These are phyloP conservation scores for Nothoprocta pentlandii DNA, from an alignment of 2,113 vertebrate genomes.

Conservation along the genomic window DNA sequence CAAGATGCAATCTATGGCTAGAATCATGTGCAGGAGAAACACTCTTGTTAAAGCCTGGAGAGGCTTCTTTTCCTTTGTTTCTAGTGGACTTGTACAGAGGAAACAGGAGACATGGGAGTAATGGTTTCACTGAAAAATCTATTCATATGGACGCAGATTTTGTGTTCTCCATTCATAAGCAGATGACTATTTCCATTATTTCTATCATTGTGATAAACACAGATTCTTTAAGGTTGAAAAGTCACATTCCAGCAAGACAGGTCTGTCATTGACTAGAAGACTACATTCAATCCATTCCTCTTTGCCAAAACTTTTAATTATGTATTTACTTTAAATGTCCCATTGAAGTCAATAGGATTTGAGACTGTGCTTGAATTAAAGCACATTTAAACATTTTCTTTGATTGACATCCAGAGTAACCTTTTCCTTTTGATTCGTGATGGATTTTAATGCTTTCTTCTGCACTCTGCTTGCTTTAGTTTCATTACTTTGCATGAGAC, in stretches of 20 bases:
- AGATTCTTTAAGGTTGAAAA: background rate
- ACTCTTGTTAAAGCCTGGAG: background rate
- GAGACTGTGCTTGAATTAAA: background rate
- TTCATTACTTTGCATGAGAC: constrained; percentile 19
- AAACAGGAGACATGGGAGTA: background rate
- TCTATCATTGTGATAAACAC: fast-evolving
- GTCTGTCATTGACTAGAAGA: background rate
- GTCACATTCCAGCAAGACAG: background rate
- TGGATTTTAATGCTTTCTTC: background rate
- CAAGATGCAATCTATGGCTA: background rate
- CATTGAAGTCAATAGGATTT: background rate
- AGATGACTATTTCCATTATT: background rate
- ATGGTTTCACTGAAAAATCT: background rate
- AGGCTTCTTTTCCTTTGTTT: background rate
- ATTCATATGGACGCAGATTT: background rate
- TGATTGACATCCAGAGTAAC: constrained; percentile 1
- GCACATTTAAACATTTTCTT: background rate
- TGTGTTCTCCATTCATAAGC: background rate
- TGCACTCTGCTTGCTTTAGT: constrained; percentile 25
- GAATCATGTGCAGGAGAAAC: background rate
- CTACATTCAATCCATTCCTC: background rate
- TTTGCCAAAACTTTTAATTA: background rate
- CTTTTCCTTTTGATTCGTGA: background rate
- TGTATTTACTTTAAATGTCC: background rate
- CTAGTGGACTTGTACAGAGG: background rate